Evolutionary conservation across 2,888 invertebrate genomes (phyloP).

Genomic region (Luperina nickerlii): DNA sequence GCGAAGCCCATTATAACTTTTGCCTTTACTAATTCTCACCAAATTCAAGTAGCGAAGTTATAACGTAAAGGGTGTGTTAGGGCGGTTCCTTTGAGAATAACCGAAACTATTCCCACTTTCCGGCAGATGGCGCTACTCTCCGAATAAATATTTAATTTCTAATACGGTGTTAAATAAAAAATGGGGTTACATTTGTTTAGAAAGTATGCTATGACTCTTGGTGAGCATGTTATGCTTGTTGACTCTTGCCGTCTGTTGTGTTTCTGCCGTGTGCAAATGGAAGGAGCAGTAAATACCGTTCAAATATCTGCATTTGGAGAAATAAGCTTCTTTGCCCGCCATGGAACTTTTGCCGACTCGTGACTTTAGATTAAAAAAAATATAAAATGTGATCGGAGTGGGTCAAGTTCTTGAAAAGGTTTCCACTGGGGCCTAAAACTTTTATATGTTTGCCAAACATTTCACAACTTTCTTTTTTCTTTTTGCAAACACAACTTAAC

Average conservation of each 20-base stretch:
- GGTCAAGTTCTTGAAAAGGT: too few relatives aligned
- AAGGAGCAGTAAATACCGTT: neutral
- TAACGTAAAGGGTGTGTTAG: conserved; percentile 48
- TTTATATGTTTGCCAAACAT: too few relatives aligned
- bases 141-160: conserved; percentile 60
- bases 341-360: neutral
- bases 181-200: conserved; percentile 48
- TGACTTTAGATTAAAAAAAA: neutral
- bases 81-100: conserved; percentile 56
- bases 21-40: conserved; percentile 43
- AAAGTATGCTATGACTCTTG: conserved; percentile 45
- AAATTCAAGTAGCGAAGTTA: conserved; percentile 45
- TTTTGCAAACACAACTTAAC: too few relatives aligned
- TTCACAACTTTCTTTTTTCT: too few relatives aligned
- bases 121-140: conserved; percentile 50
- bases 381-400: too few relatives aligned
- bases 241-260: too few relatives aligned
- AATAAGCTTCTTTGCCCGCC: neutral
- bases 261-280: neutral
- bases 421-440: too few relatives aligned
- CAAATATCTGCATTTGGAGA: neutral
- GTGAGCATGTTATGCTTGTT: conserved; percentile 1
- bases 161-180: conserved; percentile 58
- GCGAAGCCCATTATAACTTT: conserved; percentile 39
- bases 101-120: conserved; percentile 52